Evolutionary conservation across 1,140 invertebrate genomes (phyloP).

Genomic region (Cheumatopsyche charites): DNA sequence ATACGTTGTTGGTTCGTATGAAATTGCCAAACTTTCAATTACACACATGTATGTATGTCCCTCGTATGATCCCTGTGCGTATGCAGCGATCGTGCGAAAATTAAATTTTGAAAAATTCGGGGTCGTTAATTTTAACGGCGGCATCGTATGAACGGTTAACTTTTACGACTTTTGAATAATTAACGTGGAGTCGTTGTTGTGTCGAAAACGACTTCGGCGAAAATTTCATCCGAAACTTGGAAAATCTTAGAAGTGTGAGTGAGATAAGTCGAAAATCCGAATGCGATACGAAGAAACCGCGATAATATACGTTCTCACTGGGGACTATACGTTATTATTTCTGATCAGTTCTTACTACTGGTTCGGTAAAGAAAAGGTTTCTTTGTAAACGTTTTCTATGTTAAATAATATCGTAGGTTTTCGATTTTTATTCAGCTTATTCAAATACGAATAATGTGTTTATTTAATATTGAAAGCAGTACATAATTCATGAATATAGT

Average conservation of each 20-base stretch:
- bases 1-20: conserved; percentile 4
- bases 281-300: conserved; percentile 6
- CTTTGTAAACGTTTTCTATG: not conserved
- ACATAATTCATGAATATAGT: too few species aligned
- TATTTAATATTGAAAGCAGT: too few species aligned
- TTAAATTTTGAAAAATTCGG: not conserved
- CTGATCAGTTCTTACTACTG: conserved; percentile 10
- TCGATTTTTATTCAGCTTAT: too few species aligned
- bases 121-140: not conserved
- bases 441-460: too few species aligned
- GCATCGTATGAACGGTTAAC: conserved; percentile 3
- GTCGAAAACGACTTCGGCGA: not conserved
- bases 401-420: not conserved
- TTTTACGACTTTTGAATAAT: not conserved
- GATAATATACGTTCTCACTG: not conserved
- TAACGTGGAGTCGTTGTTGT: not conserved
- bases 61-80: too few species aligned
- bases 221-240: not conserved
- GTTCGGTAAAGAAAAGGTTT: not conserved
- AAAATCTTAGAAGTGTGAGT: not conserved
- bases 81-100: not conserved
- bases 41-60: too few species aligned
- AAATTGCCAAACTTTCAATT: conserved; percentile 27
- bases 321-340: conserved; percentile 1
- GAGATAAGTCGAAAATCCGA: not conserved